Evolutionary conservation across 2,797 vertebrate genomes (phyloP), one percentile per base, ranked within the genome.

Genomic region (Neosalanx taihuensis): DNA sequence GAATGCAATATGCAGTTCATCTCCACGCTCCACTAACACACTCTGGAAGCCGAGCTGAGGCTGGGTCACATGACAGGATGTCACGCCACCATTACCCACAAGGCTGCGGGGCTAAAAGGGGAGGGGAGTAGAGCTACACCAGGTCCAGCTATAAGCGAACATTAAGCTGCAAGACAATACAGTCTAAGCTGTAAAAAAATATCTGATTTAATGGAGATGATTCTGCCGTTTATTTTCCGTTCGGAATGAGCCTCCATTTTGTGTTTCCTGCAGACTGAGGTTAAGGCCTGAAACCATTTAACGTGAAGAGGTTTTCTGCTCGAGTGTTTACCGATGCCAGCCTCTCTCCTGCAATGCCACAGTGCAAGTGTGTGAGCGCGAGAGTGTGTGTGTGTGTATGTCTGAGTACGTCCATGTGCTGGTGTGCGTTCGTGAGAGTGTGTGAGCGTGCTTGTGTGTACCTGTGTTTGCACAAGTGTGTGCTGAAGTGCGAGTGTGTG

Each of bases 1-100:
- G 86, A 92, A 91, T 91, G 82, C 81, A 86, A 84, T 85, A 87
- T 90, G 84, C 75, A 86, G 85, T 89, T 88, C 89, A 89, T 91
- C 87, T 80, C 84, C 65, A 67, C 82, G 81, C 75, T 74, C 59
- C 74, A 76, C 30, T 64, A 87, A 84, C 83, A 85, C 83, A 79
- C 83, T 83, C 81, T 41, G 6, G 37, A 29, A 10, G 65, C 72
- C 62, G 37, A 69, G 60, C 67, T 9, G 69, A 58, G 18, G 56
- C 20, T 23, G 15, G 20, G 58, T 26, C 23, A 12, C 23, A 9
- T 60, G 58, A 60, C 58, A 29, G 6, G 20, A 20, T 26, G 58
- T 60, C 58, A 29, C 58, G 58, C 23, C 58, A 60, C 23, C 58
- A 26, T 60, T 26, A 60, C 51, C 51, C 51, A 53, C 17, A 53